These are phyloP conservation scores for Pongo pygmaeus DNA, from an alignment of 2,113 vertebrate genomes.

Conservation along the genomic window DNA sequence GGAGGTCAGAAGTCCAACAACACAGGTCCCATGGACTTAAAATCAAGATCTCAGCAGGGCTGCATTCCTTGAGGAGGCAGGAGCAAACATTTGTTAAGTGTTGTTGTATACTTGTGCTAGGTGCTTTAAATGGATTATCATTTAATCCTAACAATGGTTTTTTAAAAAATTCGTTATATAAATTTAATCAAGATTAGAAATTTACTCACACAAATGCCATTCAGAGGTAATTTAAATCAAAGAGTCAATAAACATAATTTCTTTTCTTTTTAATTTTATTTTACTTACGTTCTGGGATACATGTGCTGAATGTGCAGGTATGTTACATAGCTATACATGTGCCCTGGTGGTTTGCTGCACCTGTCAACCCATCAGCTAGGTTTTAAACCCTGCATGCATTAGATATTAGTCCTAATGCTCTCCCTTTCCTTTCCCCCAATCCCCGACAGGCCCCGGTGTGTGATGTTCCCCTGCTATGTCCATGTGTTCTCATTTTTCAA, in stretches of 20 bases:
- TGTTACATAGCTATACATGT: too few species aligned
- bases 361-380: too few species aligned
- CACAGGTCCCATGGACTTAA: not conserved
- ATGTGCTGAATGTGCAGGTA: too few species aligned
- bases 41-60: not conserved
- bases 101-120: not conserved
- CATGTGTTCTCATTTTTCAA: too few species aligned
- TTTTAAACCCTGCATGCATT: too few species aligned
- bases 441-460: too few species aligned
- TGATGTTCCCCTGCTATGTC: too few species aligned
- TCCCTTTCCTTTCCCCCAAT: too few species aligned
- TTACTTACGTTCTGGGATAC: too few species aligned
- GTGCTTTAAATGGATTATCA: not conserved
- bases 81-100: not conserved
- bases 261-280: too few species aligned
- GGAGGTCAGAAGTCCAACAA: not conserved
- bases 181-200: slow-evolving; percentile 42
- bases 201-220: not conserved
- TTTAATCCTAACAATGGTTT: not conserved
- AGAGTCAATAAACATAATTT: not conserved
- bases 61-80: not conserved
- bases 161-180: not conserved
- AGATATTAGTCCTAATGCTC: too few species aligned
- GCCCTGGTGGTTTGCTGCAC: too few species aligned
- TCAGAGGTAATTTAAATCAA: not conserved